Percentiles rank a stretch among this genome's conserved stretches.
phyloP scores from a whole-genome alignment of 2,113 vertebrate species.

The Oreochromis spilurus region DNA sequence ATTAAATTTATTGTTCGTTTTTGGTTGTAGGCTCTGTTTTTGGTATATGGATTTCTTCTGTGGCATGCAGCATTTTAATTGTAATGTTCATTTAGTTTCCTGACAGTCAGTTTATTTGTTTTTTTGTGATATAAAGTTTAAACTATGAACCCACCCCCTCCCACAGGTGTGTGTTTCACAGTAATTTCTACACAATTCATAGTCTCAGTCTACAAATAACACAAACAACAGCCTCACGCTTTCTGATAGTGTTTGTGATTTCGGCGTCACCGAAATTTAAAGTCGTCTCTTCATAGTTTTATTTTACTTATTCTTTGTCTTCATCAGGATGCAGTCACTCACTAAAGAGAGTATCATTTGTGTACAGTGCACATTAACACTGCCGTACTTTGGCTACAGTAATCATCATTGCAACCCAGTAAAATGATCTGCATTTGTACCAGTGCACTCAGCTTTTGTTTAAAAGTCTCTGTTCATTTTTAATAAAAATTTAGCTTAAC shows the following conservation, averaged over 20 bases:
- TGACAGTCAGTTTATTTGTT: neutral
- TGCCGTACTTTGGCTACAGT: neutral
- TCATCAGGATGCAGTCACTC: neutral
- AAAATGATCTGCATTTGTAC: neutral
- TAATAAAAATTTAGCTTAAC: neutral
- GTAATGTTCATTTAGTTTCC: neutral
- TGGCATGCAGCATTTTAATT: neutral
- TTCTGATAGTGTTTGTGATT: neutral
- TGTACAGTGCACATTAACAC: neutral
- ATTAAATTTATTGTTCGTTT: rapidly evolving
- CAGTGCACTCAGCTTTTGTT: neutral
- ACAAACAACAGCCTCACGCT: neutral
- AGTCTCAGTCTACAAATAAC: neutral
- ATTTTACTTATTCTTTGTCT: neutral
- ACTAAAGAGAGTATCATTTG: neutral
- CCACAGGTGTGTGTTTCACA: neutral
- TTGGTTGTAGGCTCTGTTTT: neutral
- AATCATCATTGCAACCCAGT: neutral
- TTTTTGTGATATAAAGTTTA: neutral
- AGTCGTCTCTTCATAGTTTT: neutral
- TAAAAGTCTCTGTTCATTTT: neutral
- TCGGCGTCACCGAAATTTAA: rapidly evolving
- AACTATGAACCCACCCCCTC: neutral
- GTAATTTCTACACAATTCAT: neutral
- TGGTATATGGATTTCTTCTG: neutral